Evolutionary conservation across 2,797 vertebrate genomes (phyloP), one percentile per base, ranked within the genome.

Genomic region (Anas flavirostris): DNA sequence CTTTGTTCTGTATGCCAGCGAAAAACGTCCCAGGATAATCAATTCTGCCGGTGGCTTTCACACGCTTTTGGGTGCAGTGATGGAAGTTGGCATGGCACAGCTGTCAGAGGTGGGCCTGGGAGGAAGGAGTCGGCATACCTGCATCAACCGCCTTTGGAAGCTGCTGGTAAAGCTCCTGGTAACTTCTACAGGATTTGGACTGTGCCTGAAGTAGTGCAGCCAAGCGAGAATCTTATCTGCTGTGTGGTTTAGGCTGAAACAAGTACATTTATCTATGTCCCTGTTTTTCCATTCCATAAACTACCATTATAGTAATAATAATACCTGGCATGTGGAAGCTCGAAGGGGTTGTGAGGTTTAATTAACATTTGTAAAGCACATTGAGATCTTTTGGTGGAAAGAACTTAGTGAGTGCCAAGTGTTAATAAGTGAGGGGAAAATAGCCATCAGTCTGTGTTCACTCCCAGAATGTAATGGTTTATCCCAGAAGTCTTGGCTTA

Each of bases 31-130:
- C 66, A 58, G 93, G 50, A 33, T 67, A 92, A 87, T 91, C 67
- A 88, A 6, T 89, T 94, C 88, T 91, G 82, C 68, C 87, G 35
- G 44, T 93, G 93, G 88, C 74, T 94, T 88, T 88, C 90, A 88
- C 5, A 25, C 33, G 4, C 67, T 79, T 76, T 74, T n/a, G 67
- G 37, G 44, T 18, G 8, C 29, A 55, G 58, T 0, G 7, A 3
- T 85, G 48, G 67, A 62, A 91, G 46, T 59, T 59, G 48, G 78
- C 53, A 39, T 0, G 5, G 64, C 13, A 43, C 29, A 82, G 59
- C 56, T 62, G 10, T 9, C 76, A 28, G 69, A 39, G 63, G 28
- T 1, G 4, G 37, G 7, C 5, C 52, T 82, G 17, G 14, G 56
- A 82, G 28, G 62, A 43, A 70, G 33, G 13, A 48, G 23, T 26